Evolutionary conservation across 1,140 invertebrate genomes (phyloP).

Genomic region (Campoletis sonorensis): DNA sequence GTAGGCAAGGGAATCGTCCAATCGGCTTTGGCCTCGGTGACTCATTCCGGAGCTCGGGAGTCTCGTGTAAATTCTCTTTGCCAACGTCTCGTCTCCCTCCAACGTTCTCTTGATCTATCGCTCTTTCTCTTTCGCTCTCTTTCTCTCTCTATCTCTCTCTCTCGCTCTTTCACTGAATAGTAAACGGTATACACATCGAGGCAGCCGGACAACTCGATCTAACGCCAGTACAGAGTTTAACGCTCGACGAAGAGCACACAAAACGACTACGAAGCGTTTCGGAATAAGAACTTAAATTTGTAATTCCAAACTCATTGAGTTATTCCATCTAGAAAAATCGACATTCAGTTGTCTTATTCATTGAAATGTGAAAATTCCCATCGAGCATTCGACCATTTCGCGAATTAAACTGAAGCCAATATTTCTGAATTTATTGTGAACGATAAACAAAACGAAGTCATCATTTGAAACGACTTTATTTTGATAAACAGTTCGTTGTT

Average conservation of each 20-base stretch:
- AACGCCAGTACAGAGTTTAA: slow-evolving; percentile 35
- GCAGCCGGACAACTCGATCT: slow-evolving; percentile 30
- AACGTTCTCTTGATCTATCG: neutral
- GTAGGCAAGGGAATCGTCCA: slow-evolving; percentile 62
- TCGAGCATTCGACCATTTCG: too few species aligned
- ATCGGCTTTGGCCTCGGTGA: slow-evolving; percentile 60
- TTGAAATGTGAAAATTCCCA: too few species aligned
- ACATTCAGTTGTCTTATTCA: too few species aligned
- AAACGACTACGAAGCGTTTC: neutral
- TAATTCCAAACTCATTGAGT: too few species aligned
- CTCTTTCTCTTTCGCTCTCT: slow-evolving; percentile 9
- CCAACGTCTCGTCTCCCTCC: slow-evolving; percentile 40
- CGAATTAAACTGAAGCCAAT: too few species aligned
- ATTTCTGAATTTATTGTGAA: too few species aligned
- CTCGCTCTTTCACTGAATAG: neutral
- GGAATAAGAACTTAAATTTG: too few species aligned
- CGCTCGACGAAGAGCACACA: slow-evolving; percentile 32
- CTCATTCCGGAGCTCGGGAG: slow-evolving; percentile 60
- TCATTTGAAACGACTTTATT: too few species aligned
- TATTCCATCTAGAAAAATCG: too few species aligned
- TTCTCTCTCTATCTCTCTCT: neutral
- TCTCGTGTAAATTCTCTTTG: slow-evolving; percentile 63
- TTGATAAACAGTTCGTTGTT: neutral
- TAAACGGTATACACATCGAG: slow-evolving; percentile 19
- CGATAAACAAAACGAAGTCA: too few species aligned